Evolutionary conservation across 2,113 vertebrate genomes (phyloP), one percentile per base, ranked within the genome.

Genomic region (Ageneiosus marmoratus): DNA sequence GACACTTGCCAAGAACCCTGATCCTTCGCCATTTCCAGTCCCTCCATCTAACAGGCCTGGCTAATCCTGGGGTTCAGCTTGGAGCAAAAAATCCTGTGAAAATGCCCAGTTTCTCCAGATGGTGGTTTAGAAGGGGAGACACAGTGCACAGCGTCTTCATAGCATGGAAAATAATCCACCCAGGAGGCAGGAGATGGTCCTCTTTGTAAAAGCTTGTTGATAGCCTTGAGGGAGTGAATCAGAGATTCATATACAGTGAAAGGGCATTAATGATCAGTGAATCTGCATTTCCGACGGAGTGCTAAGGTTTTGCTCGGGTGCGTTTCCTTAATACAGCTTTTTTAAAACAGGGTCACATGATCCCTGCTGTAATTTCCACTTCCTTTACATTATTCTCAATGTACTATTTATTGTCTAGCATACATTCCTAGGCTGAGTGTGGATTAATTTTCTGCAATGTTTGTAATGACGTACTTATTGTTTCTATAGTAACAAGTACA

Each of bases 1-100:
- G 55, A 20, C 78, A 55, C 85, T 70, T 48, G 84, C 91, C 92
- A 90, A 81, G 50, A 89, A 78, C 75, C 75, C 84, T 83, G 85
- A 51, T 70, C 80, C 67, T n/a, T 51, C 69, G 79, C 75, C 80
- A 76, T 81, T 27, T 48, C 5, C 62, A 44, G 27, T 46, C 63
- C 77, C 53, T 44, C 56, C 10, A 51, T 79, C 27, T 77, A 50
- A 9, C 27, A 50, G 41, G 27, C 63, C n/a, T 50, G 58, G 29
- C 70, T 73, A 86, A 63, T 72, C 77, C 55, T 67, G 41, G 53
- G 60, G 58, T 80, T 80, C 72, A 32, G 58, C n/a, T 73, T 32
- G 29, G 51, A 79, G 29, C 56, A 78, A 67, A 11, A 65, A 65
- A 65, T 32, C 62, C 77, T 72, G 50, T 80, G 58, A 27, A 81